A percentile compares a stretch with the other conserved stretches of the same genome.
phyloP scores from a whole-genome alignment of 2,113 vertebrate genomes.

The Rissa tridactyla region DNA sequence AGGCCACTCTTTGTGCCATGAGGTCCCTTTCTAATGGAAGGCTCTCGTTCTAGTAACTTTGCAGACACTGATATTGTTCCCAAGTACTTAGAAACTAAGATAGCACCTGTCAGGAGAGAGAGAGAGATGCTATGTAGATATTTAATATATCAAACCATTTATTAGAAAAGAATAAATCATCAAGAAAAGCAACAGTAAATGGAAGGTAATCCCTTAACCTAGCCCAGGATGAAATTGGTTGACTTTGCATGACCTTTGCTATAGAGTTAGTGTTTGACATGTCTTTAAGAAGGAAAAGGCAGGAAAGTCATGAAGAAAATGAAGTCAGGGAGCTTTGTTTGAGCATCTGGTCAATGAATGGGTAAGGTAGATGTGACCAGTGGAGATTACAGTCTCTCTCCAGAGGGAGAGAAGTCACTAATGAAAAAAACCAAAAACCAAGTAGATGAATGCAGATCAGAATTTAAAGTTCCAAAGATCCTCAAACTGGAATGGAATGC shows the following conservation, averaged over 20 bases:
- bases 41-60: neutral
- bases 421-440: neutral
- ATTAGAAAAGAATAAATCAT: neutral
- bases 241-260: neutral
- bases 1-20: neutral
- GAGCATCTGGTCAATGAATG: neutral
- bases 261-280: neutral
- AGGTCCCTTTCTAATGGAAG: neutral
- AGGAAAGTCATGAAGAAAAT: neutral
- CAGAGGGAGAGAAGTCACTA: neutral
- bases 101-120: neutral
- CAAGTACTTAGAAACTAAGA: neutral
- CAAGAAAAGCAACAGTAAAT: neutral
- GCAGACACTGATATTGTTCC: neutral
- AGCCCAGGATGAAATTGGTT: neutral
- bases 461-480: neutral
- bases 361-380: neutral
- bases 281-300: neutral
- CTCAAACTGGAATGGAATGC: neutral
- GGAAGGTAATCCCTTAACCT: neutral
- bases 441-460: neutral
- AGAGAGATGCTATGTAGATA: neutral
- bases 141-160: neutral
- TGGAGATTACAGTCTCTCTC: neutral
- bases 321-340: neutral